phyloP scores from a whole-genome alignment of 1,140 invertebrate species.

The Drosophila repletoides region DNA sequence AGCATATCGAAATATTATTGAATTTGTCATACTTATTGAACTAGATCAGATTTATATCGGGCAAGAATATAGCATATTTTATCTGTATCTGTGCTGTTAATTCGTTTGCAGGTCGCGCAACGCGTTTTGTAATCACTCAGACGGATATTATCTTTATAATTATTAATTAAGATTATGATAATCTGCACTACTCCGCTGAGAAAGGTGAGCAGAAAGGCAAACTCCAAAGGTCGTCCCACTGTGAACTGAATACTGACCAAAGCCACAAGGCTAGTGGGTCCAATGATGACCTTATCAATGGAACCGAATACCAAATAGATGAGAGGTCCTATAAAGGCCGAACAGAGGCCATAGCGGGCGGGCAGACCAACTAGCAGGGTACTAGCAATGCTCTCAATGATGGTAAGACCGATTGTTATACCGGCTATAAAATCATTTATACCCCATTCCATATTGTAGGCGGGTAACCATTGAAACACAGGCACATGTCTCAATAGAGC shows the following conservation, averaged over 20 bases:
- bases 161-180: conserved; percentile 85
- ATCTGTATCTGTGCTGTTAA: too few species aligned
- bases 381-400: conserved; percentile 93
- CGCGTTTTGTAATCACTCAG: not conserved
- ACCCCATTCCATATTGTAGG: conserved; percentile 85
- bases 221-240: conserved; percentile 88
- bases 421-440: conserved; percentile 89
- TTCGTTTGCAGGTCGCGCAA: not conserved
- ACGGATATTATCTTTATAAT: conserved; percentile 17
- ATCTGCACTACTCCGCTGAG: conserved; percentile 90
- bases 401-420: conserved; percentile 90
- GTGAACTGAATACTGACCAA: conserved; percentile 88
- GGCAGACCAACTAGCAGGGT: conserved; percentile 88
- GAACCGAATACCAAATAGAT: conserved; percentile 94
- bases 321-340: conserved; percentile 87
- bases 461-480: conserved; percentile 86
- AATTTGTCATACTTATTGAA: too few species aligned
- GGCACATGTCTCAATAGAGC: conserved; percentile 50
- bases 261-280: conserved; percentile 91
- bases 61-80: too few species aligned
- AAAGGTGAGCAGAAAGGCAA: conserved; percentile 91
- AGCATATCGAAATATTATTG: too few species aligned
- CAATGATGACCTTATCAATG: conserved; percentile 95
- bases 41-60: too few species aligned
- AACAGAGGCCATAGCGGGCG: conserved; percentile 85